Conservation (phyloP, 1,140 invertebrate species). For the Papilio aristodemus region DNA sequence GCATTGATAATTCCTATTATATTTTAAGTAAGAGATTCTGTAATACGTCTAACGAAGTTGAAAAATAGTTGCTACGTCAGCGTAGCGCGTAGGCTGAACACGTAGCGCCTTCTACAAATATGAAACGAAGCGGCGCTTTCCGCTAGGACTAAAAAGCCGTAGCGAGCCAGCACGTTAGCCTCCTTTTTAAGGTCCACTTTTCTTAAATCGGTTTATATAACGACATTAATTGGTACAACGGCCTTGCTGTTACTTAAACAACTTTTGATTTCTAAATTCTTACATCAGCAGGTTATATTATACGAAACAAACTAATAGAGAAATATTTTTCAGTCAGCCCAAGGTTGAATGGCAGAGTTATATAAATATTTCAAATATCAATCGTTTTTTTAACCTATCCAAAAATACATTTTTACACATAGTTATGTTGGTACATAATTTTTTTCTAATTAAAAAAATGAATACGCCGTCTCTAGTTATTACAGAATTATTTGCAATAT, state of each 20-base stretch:
- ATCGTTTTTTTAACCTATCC: too few relatives aligned
- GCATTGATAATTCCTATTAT: too few relatives aligned
- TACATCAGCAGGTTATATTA: background rate
- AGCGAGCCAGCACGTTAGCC: conserved; percentile 20
- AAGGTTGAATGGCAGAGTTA: background rate
- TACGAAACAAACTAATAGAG: background rate
- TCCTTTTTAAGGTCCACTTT: conserved; percentile 30
- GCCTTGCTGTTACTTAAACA: conserved; percentile 8
- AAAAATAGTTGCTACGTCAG: conserved; percentile 39
- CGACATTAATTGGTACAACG: conserved; percentile 12
- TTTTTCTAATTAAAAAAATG: too few relatives aligned
- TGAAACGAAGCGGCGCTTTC: background rate
- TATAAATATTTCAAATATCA: too few relatives aligned
- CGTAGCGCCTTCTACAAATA: conserved; percentile 40
- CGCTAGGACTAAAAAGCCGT: background rate
- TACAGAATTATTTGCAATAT: too few relatives aligned
- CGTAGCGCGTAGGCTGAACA: conserved; percentile 45
- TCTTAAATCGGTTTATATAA: conserved; percentile 6
- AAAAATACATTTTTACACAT: too few relatives aligned
- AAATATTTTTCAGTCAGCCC: background rate
- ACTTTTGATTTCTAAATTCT: background rate
- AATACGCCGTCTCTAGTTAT: too few relatives aligned
- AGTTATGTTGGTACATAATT: too few relatives aligned
- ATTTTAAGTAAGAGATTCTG: background rate
- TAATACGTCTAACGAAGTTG: conserved; percentile 31